Conservation (phyloP, 2,797 vertebrate species). For the Microcaecilia unicolor region DNA sequence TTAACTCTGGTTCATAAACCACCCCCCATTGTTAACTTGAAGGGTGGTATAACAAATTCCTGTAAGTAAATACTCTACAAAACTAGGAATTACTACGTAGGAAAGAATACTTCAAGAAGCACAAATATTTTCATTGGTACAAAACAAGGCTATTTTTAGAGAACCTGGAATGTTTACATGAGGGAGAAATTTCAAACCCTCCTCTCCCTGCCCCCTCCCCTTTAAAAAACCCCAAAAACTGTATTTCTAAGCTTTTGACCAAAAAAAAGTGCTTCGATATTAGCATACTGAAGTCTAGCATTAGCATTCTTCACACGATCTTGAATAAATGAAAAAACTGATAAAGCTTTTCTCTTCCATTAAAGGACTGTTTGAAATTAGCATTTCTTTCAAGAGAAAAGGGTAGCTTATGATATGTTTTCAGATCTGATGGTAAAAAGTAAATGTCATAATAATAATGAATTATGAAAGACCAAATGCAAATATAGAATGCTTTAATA, state of each 20-base stretch:
- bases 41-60: background rate
- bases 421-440: conserved; percentile 90
- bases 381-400: conserved; percentile 99
- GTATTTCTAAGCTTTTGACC: conserved; percentile 64
- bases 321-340: conserved; percentile 95
- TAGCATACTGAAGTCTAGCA: conserved; percentile 75
- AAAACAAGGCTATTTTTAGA: background rate
- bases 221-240: conserved; percentile 46
- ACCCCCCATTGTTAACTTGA: too few relatives aligned
- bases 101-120: background rate
- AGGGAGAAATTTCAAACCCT: too few relatives aligned
- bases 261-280: conserved; percentile 61
- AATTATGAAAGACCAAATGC: conserved; percentile 99
- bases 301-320: conserved; percentile 97
- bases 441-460: conserved; percentile 99
- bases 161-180: too few relatives aligned
- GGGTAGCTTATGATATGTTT: conserved; percentile 95
- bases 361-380: conserved; percentile 99
- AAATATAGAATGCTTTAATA: conserved; percentile 99
- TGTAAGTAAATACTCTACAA: background rate
- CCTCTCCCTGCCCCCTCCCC: too few relatives aligned
- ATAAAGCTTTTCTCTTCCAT: conserved; percentile 99
- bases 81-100: background rate
- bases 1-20: too few relatives aligned
- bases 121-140: background rate